Conservation (phyloP, 2,888 invertebrate genomes). For the Trachelus iudaicus region DNA sequence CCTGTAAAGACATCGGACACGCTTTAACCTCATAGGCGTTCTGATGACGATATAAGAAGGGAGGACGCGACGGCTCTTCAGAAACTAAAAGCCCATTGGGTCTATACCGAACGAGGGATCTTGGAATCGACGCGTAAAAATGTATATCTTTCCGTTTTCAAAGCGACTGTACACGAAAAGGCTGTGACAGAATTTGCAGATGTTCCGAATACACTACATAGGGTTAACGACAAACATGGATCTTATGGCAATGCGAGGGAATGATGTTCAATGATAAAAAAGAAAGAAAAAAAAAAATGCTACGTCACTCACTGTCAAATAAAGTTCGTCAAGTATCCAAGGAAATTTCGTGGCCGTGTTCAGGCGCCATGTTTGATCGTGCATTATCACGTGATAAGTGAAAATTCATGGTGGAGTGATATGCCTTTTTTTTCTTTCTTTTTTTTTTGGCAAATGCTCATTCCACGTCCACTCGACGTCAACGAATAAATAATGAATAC, state of each 20-base stretch:
- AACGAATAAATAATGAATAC: slow-evolving; percentile 22
- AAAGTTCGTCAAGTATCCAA: neutral
- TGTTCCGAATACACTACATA: neutral
- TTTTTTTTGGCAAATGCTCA: too few species aligned
- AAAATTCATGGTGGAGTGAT: neutral
- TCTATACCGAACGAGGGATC: neutral
- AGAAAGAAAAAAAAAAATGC: neutral
- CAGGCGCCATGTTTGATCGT: neutral
- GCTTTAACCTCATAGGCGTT: too few species aligned
- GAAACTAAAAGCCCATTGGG: too few species aligned
- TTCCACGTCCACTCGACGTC: neutral
- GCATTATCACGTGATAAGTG: neutral
- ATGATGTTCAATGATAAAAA: neutral
- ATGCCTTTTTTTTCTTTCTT: neutral
- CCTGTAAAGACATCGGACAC: too few species aligned
- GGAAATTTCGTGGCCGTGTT: neutral
- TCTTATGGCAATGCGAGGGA: neutral
- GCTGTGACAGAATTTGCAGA: neutral
- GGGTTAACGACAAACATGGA: neutral
- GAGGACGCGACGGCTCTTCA: too few species aligned
- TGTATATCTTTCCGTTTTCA: too few species aligned
- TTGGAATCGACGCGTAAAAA: too few species aligned
- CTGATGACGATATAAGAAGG: too few species aligned
- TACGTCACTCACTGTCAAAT: neutral
- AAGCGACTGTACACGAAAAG: neutral